phyloP scores from a whole-genome alignment of 2,113 vertebrate species.

The Ginglymostoma cirratum region DNA sequence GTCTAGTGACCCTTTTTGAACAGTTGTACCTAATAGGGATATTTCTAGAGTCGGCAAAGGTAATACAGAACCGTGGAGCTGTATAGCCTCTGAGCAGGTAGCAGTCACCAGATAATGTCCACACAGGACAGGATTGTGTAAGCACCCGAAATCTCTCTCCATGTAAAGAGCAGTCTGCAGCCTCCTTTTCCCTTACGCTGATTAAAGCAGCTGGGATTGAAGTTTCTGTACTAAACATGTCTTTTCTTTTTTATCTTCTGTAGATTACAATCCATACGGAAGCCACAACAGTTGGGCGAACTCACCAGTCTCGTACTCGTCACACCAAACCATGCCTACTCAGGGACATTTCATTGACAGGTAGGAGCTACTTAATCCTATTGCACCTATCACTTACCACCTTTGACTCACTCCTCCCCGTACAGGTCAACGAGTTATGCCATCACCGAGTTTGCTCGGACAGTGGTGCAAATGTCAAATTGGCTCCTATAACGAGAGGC shows the following conservation, averaged over 20 bases:
- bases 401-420: not conserved
- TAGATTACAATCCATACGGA: constrained; percentile 80
- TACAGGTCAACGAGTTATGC: not conserved
- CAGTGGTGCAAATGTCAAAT: not conserved
- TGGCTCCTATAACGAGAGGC: not conserved
- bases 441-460: not conserved
- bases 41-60: not conserved
- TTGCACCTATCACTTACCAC: not conserved
- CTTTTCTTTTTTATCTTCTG: constrained; percentile 41
- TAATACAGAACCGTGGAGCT: not conserved
- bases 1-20: too few relatives aligned
- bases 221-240: not conserved
- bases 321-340: constrained; percentile 79
- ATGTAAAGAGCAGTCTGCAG: not conserved
- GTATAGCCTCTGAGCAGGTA: not conserved
- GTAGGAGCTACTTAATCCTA: constrained; percentile 52
- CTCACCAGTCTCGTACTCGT: constrained; percentile 64
- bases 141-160: not conserved
- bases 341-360: constrained; percentile 90
- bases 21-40: too few relatives aligned
- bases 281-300: constrained; percentile 75
- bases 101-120: not conserved
- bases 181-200: not conserved
- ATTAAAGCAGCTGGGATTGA: not conserved
- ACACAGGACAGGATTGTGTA: not conserved